Evolutionary conservation across 1,140 invertebrate species (phyloP), one percentile per base, ranked within the genome.

Genomic region (Colletes gigas): DNA sequence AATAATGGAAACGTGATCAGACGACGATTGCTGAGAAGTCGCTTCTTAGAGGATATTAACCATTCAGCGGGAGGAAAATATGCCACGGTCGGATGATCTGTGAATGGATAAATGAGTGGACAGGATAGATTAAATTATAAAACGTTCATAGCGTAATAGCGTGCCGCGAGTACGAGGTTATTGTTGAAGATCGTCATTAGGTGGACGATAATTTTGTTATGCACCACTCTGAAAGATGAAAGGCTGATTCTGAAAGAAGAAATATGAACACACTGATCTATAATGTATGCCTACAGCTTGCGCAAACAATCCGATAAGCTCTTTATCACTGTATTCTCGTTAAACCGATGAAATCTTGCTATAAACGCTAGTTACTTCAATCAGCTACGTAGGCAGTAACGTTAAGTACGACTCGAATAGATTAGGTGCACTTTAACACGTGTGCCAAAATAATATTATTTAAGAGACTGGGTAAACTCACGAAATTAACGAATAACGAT

Each of bases 31-130:
- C 19, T 54, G 68, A 30, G 68, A 78, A 71, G 67, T 71, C 14
- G 8, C 67, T 63, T 79, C 77, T 79, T 79, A 73, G 57, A 66
- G 54, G 54, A 44, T 67, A 80, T 74, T 75, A 75, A 52, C 71
- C 15, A 63, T 8, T 30, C 30, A 65, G 52, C 74, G 44, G 54
- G 52, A 74, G 77, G 78, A 52, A 83, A 69, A 80, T 83, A 83
- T 83, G 63, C 69, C 77, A 83, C 55, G 69, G 77, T 62, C 77
- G 63, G 69, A 65, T 73, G 69, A 62, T 80, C 62, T 62, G 77
- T 83, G 69, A 79, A 74, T 73, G 69, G 65, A 80, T 83, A 83
- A 83, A 62, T 67, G 55, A 70, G 69, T 74, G 78, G 62, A 83
- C 63, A 72, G 30, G 54, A 21, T 54, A 83, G 81, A 83, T 73